Percentiles rank a stretch among this genome's conserved stretches.
These are phyloP conservation scores for Tenebrosternarchus preto DNA, from an alignment of 2,113 vertebrate genomes.

Conservation along the genomic window DNA sequence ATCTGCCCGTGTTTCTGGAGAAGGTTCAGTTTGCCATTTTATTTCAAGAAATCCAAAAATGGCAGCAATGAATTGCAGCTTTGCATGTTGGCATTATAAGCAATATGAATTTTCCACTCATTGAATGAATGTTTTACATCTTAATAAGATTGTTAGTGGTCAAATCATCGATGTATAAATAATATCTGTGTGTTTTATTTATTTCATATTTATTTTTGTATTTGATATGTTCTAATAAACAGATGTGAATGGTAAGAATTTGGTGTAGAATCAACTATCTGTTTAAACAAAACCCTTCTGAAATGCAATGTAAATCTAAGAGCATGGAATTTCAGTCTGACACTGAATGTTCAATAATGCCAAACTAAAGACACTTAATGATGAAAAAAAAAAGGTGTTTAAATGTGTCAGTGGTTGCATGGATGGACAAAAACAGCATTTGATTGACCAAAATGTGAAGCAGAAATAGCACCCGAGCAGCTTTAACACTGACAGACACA, in stretches of 20 bases:
- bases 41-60: not conserved
- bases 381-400: not conserved
- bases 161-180: not conserved
- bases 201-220: slow-evolving; percentile 24
- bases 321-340: not conserved
- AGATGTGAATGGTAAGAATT: not conserved
- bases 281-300: no score
- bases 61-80: not conserved
- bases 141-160: not conserved
- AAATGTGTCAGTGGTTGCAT: not conserved
- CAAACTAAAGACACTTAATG: not conserved
- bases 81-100: slow-evolving; percentile 47
- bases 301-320: no score
- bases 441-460: not conserved
- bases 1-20: slow-evolving; percentile 10
- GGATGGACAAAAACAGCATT: not conserved
- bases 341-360: not conserved
- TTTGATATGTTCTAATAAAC: slow-evolving; percentile 31
- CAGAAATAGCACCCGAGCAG: not conserved
- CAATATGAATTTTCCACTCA: slow-evolving; percentile 31
- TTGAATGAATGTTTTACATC: slow-evolving; percentile 25
- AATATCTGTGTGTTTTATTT: slow-evolving; percentile 5
- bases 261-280: not conserved
- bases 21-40: not conserved
- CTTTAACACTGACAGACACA: not conserved